Percentiles rank a stretch among this genome's conserved stretches.
Evolutionary conservation across 2,888 invertebrate species (phyloP).

Genomic region (Nyleta sp.): DNA sequence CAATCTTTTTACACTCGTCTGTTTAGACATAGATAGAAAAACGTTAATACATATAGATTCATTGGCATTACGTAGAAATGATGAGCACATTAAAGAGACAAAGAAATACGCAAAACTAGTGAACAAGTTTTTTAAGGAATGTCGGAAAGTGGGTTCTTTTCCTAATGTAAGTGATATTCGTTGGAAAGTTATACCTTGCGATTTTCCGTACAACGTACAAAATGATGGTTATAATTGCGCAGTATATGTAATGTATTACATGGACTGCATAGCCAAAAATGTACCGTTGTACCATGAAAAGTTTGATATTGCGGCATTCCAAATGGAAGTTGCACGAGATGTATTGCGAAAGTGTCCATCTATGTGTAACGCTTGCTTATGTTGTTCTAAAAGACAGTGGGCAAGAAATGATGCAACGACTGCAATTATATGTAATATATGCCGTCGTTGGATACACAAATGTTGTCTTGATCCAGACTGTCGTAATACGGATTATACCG

Average conservation of each 20-base stretch:
- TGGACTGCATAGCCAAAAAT: neutral
- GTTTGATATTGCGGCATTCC: neutral
- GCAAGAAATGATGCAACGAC: neutral
- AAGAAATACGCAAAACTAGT: too few species aligned
- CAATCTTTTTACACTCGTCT: too few species aligned
- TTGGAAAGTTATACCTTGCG: neutral
- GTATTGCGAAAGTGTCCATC: neutral
- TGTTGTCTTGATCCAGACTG: constrained; percentile 1
- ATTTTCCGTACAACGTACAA: neutral
- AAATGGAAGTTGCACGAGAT: neutral
- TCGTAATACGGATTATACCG: neutral
- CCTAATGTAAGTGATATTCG: neutral
- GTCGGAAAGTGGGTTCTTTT: neutral
- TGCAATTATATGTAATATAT: constrained; percentile 5
- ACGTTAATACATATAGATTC: too few species aligned
- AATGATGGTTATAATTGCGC: neutral
- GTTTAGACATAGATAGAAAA: too few species aligned
- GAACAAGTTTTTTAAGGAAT: neutral
- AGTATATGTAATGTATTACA: neutral
- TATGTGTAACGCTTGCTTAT: constrained; percentile 4
- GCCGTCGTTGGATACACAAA: constrained; percentile 13
- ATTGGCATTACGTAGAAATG: too few species aligned
- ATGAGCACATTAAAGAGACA: too few species aligned
- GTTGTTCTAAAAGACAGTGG: neutral
- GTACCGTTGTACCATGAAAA: neutral